Evolutionary conservation across 2,888 invertebrate genomes (phyloP), one percentile per base, ranked within the genome.

Genomic region (Saturnia pavonia): DNA sequence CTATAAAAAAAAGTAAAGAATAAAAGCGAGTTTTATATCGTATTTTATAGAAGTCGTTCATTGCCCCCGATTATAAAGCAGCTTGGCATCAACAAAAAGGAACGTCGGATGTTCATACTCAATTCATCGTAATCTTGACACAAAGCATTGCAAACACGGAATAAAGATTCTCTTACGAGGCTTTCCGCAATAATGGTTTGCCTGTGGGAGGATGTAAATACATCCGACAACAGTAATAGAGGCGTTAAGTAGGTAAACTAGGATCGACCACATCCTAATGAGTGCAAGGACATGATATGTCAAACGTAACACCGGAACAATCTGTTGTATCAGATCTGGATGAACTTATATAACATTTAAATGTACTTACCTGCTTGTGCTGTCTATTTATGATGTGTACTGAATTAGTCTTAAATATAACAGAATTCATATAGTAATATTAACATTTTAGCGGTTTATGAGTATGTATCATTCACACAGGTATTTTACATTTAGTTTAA

Each of bases 221-320:
- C 88, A 83, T 91, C 91, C 88, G 87, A 81, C 77, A 77, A 74
- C 76, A 74, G 75, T 82, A 78, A 78, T 73, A 73, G 73, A 74
- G 80, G 79, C 82, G 80, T 84, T 85, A 86, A 85, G 80, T 75
- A 77, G 74, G 83, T 86, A 80, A 84, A 83, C 80, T 81, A 82
- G 86, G 86, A 90, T 87, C 85, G 84, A 82, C 83, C 76, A 90
- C 88, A 87, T 92, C 91, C 91, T 91, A 84, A 87, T 88, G 83
- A 82, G 78, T 84, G 81, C 89, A 90, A 91, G 90, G 89, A 87
- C 87, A 78, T 70, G 69, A 74, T 77, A 80, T 71, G 68, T 66
- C 68, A 66, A 72, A 57, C 60, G 54, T 57, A 27, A 45, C 60
- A 57, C 75, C 78, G 79, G 82, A 80, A 78, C 77, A 69, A 71